Evolutionary conservation across 2,797 vertebrate species (phyloP).

Genomic region (Hemibagrus guttatus): DNA sequence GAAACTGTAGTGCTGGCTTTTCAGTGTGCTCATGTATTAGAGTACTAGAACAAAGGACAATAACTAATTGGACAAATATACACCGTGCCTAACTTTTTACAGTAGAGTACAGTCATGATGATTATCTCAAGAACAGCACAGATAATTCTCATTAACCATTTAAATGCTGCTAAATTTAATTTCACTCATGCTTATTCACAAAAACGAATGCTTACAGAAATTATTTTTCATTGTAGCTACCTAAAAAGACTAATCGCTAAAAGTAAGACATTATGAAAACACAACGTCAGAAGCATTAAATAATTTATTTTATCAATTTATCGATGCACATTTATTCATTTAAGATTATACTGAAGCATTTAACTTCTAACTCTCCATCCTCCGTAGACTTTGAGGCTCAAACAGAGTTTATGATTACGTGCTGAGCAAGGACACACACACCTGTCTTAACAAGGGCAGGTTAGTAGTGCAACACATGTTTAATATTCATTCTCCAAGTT

Average conservation of each 20-base stretch:
- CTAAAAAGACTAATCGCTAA: not conserved
- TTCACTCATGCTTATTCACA: not conserved
- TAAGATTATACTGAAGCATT: not conserved
- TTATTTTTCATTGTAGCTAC: not conserved
- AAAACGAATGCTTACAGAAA: not conserved
- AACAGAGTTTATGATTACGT: not conserved
- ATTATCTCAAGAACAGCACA: not conserved
- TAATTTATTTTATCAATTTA: not conserved
- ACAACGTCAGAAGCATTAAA: not conserved
- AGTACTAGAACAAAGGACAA: not conserved
- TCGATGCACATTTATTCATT: not conserved
- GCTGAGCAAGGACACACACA: not conserved
- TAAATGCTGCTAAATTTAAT: not conserved
- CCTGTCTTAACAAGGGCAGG: not conserved
- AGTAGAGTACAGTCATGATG: not conserved
- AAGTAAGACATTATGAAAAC: not conserved
- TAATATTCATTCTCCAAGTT: no score
- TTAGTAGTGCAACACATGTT: not conserved
- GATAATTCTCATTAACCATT: not conserved
- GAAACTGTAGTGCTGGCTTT: constrained; percentile 1
- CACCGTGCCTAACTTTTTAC: not conserved
- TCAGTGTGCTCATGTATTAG: not conserved
- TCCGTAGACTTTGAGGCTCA: not conserved
- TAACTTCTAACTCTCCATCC: not conserved
- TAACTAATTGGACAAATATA: not conserved